phyloP scores from a whole-genome alignment of 2,113 vertebrate species.

The Istiophorus platypterus region DNA sequence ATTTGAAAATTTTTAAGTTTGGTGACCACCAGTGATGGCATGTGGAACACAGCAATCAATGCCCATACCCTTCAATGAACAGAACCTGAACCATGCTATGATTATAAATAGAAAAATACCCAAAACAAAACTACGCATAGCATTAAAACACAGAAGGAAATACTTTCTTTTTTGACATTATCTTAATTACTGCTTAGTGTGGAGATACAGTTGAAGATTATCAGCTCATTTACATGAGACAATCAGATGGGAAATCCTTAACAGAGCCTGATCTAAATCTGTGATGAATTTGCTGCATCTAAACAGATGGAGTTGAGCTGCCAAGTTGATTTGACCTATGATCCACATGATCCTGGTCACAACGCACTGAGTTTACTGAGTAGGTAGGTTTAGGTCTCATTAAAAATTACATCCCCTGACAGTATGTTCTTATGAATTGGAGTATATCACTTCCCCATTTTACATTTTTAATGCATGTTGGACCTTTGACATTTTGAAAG shows the following conservation, averaged over 20 bases:
- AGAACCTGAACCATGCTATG: no score
- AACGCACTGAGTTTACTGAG: neutral
- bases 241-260: conserved; percentile 10
- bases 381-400: no score
- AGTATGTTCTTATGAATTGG: neutral
- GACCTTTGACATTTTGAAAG: neutral
- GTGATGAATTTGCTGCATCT: conserved; percentile 1
- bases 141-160: neutral
- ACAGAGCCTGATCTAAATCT: conserved; percentile 1
- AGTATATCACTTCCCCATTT: neutral
- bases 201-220: conserved; percentile 17
- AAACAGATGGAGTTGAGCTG: neutral
- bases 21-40: neutral
- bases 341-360: neutral
- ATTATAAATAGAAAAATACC: no score
- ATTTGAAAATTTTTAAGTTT: neutral
- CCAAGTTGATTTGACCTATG: neutral
- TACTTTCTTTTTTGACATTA: no score
- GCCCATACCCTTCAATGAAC: neutral
- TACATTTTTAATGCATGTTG: neutral
- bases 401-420: neutral
- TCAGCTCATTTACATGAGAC: neutral
- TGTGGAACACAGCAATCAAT: neutral
- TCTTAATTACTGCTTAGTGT: neutral
- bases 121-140: neutral